Conservation (phyloP, 2,888 invertebrate genomes). For the Microchrysa polita region DNA sequence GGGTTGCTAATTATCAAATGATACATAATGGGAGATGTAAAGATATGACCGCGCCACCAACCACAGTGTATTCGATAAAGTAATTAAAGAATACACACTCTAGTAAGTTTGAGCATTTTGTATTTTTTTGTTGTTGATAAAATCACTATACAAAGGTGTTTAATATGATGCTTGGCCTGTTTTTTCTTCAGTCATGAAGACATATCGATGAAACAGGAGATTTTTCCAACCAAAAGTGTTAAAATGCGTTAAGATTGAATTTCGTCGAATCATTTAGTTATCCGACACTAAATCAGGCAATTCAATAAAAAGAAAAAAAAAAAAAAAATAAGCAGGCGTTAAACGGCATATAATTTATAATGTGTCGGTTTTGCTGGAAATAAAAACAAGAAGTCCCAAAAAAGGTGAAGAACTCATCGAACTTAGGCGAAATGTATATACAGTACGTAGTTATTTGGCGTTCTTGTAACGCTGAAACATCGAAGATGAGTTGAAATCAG, state of each 20-base stretch:
- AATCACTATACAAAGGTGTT: no score
- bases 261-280: constrained; percentile 20
- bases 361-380: constrained; percentile 4
- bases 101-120: no score
- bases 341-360: constrained; percentile 25
- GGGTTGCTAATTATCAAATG: background rate
- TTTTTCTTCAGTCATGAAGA: background rate
- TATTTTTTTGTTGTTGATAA: no score
- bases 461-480: no score
- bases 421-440: no score
- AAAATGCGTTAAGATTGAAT: constrained; percentile 18
- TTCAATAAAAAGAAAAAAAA: constrained; percentile 16
- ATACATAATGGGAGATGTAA: background rate
- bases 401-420: no score
- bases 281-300: constrained; percentile 1
- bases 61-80: no score
- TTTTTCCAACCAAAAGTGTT: background rate
- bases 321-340: no score
- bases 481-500: background rate
- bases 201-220: constrained; percentile 15
- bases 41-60: no score
- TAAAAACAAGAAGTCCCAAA: background rate
- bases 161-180: no score
- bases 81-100: no score
- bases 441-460: no score